Percentiles rank a stretch among this genome's conserved stretches.
phyloP scores from a whole-genome alignment of 1,140 invertebrate species.

The Orchesella cincta region DNA sequence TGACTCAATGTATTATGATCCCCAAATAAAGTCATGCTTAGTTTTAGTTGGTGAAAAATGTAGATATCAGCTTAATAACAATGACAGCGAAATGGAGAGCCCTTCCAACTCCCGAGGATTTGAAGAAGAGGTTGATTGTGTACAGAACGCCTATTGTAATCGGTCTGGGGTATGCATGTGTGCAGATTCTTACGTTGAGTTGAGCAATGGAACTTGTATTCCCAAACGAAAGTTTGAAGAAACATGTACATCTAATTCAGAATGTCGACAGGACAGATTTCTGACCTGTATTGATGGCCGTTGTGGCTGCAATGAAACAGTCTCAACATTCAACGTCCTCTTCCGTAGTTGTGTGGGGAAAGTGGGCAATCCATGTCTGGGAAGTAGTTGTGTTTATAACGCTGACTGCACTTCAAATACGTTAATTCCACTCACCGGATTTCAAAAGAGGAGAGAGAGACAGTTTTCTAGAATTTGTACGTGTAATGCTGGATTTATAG shows the following conservation, averaged over 20 bases:
- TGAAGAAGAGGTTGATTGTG: neutral
- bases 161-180: neutral
- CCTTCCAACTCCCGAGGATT: neutral
- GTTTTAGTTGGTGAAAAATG: neutral
- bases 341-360: neutral
- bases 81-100: neutral
- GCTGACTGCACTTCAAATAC: neutral
- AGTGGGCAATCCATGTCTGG: neutral
- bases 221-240: neutral
- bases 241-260: neutral
- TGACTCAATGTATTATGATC: neutral
- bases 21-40: neutral
- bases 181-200: neutral
- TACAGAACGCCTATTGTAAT: constrained; percentile 1
- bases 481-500: neutral
- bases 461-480: neutral
- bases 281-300: neutral
- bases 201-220: constrained; percentile 9
- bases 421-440: neutral
- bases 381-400: neutral
- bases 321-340: neutral
- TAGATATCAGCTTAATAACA: neutral
- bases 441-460: neutral
- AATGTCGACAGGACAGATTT: neutral
- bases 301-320: neutral